Conservation (phyloP, 1,140 invertebrate genomes). For the Glossosoma conforme region DNA sequence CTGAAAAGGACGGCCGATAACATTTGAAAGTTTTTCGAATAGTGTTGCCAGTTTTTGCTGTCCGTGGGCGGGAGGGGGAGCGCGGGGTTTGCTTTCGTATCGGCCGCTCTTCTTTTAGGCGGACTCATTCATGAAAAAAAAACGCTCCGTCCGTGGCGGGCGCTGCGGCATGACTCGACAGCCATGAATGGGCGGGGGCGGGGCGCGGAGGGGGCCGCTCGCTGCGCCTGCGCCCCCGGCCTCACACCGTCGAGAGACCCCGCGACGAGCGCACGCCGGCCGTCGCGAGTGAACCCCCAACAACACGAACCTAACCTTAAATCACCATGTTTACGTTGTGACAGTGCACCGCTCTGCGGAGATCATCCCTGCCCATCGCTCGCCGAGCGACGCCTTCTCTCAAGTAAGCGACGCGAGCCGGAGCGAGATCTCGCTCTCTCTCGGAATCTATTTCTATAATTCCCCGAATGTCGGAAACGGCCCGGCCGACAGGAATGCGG, state of each 20-base stretch:
- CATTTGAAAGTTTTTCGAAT: no score
- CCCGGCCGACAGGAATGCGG: constrained; percentile 12
- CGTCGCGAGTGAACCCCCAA: constrained; percentile 3
- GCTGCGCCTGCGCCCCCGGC: constrained; percentile 15
- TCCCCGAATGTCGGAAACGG: constrained; percentile 16
- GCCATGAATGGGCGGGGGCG: constrained; percentile 14
- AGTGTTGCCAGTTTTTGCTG: no score
- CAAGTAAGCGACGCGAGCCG: background rate
- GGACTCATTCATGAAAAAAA: constrained; percentile 25
- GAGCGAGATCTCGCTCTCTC: background rate
- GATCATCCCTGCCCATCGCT: background rate
- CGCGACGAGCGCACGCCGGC: constrained; percentile 27
- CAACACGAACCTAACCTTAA: constrained; percentile 4
- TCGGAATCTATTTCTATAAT: constrained; percentile 11
- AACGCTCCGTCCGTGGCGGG: constrained; percentile 6
- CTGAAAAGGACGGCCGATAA: no score
- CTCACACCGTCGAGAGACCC: constrained; percentile 12
- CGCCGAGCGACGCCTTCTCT: background rate
- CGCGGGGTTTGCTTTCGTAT: background rate
- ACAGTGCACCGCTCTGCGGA: background rate
- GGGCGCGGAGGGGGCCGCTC: constrained; percentile 14
- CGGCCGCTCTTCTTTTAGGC: constrained; percentile 8
- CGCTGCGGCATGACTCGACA: constrained; percentile 5
- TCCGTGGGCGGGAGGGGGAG: constrained; percentile 1
- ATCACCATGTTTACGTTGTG: background rate